These are phyloP conservation scores for Meliscaeva auricollis DNA, from an alignment of 2,888 invertebrate species.

Conservation along the genomic window DNA sequence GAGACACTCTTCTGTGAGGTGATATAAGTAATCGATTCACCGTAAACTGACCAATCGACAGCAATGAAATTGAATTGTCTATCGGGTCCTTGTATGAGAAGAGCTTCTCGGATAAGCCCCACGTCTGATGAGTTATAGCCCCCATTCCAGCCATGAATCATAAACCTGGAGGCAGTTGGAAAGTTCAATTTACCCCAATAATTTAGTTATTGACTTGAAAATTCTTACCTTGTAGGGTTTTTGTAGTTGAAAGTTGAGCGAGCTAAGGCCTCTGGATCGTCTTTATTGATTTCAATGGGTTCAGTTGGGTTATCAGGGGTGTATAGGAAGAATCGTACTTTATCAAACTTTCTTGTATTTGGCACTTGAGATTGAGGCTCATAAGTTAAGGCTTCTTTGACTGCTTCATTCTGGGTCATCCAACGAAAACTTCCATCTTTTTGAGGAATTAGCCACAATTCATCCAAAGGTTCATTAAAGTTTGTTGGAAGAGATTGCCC, in stretches of 20 bases:
- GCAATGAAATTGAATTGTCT: conserved; percentile 86
- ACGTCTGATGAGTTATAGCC: conserved; percentile 82
- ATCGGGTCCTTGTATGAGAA: conserved; percentile 84
- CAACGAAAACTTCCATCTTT: conserved; percentile 16
- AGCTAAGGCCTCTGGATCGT: conserved; percentile 62
- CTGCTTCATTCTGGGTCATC: conserved; percentile 24
- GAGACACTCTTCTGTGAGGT: conserved; percentile 83
- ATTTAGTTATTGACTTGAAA: neutral
- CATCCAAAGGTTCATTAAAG: neutral
- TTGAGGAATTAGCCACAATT: conserved; percentile 37
- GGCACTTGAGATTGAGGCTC: neutral
- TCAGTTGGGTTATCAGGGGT: conserved; percentile 78
- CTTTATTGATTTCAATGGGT: conserved; percentile 76
- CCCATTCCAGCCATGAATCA: conserved; percentile 86
- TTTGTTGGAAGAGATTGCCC: neutral
- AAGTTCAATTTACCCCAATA: neutral
- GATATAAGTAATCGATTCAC: conserved; percentile 81
- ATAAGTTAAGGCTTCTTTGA: conserved; percentile 1
- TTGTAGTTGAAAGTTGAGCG: conserved; percentile 77
- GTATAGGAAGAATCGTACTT: conserved; percentile 78
- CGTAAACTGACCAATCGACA: conserved; percentile 85
- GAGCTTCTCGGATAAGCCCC: conserved; percentile 80
- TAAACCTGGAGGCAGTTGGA: conserved; percentile 51
- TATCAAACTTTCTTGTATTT: conserved; percentile 18
- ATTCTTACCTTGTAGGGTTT: conserved; percentile 77